Evolutionary conservation across 2,113 vertebrate species (phyloP).

Genomic region (Platanista minor): DNA sequence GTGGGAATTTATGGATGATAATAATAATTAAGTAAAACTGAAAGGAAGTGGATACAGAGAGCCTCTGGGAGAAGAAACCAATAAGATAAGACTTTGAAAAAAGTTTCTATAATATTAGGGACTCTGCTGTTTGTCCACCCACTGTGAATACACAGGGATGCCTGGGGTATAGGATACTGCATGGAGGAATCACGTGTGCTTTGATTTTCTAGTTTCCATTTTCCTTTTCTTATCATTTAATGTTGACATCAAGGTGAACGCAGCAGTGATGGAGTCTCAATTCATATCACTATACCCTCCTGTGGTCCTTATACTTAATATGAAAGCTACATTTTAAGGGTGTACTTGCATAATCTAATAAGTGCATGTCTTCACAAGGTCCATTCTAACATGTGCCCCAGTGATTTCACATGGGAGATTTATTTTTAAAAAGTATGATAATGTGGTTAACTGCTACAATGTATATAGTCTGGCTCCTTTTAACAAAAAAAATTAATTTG

Average conservation of each 20-base stretch:
- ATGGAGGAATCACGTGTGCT: background rate
- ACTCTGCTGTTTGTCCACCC: background rate
- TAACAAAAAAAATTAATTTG: background rate
- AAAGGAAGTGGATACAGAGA: background rate
- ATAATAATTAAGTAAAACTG: background rate
- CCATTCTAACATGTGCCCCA: background rate
- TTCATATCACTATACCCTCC: background rate
- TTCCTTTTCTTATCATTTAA: background rate
- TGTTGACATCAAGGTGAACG: background rate
- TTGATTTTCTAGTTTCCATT: background rate
- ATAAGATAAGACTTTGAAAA: background rate
- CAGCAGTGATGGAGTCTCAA: background rate
- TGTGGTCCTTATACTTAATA: background rate
- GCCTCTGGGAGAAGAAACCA: background rate
- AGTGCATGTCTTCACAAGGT: background rate
- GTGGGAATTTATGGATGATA: background rate
- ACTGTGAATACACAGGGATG: background rate
- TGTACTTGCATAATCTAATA: background rate
- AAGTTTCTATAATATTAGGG: background rate
- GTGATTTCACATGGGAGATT: background rate
- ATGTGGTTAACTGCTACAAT: background rate
- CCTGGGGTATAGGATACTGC: fast-evolving
- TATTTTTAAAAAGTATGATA: background rate
- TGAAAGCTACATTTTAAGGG: background rate
- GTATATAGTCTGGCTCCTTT: background rate